A percentile compares a stretch with the other conserved stretches of the same genome.
These are phyloP conservation scores for Eurois occulta DNA, from an alignment of 2,888 invertebrate genomes.

Conservation along the genomic window DNA sequence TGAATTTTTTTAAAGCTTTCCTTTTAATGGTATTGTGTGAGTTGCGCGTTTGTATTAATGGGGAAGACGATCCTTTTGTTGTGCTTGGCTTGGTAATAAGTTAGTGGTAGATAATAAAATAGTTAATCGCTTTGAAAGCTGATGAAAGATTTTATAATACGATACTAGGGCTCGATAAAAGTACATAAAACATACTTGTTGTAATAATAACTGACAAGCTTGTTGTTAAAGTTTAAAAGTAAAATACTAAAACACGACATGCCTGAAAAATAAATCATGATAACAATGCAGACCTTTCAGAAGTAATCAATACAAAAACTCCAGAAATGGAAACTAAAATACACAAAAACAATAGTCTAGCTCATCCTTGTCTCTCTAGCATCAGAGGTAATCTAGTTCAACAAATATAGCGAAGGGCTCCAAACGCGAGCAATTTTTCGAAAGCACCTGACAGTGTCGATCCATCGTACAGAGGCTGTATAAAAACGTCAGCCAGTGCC, in stretches of 20 bases:
- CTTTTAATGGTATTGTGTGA: constrained; percentile 71
- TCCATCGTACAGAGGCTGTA: constrained; percentile 79
- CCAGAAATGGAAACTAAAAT: neutral
- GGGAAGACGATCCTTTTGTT: constrained; percentile 61
- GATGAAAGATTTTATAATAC: constrained; percentile 42
- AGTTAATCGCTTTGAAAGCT: constrained; percentile 59
- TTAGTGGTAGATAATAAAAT: constrained; percentile 58
- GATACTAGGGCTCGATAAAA: constrained; percentile 25
- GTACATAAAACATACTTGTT: constrained; percentile 1
- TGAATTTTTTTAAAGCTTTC: constrained; percentile 74
- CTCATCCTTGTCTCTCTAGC: constrained; percentile 2
- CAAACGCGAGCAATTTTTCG: constrained; percentile 79
- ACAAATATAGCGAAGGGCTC: constrained; percentile 53
- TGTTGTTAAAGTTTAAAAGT: constrained; percentile 10
- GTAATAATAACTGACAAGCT: neutral
- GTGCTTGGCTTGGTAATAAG: constrained; percentile 44
- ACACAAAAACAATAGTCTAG: constrained; percentile 23
- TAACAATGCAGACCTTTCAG: neutral
- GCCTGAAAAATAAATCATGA: neutral
- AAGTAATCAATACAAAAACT: neutral
- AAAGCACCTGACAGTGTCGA: constrained; percentile 82
- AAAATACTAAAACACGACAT: neutral
- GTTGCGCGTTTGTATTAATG: constrained; percentile 70
- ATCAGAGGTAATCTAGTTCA: constrained; percentile 50
- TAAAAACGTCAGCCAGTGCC: constrained; percentile 83